Percentiles rank a stretch among this genome's conserved stretches.
Evolutionary conservation across 2,888 invertebrate genomes (phyloP).

Genomic region (Allygus modestus): DNA sequence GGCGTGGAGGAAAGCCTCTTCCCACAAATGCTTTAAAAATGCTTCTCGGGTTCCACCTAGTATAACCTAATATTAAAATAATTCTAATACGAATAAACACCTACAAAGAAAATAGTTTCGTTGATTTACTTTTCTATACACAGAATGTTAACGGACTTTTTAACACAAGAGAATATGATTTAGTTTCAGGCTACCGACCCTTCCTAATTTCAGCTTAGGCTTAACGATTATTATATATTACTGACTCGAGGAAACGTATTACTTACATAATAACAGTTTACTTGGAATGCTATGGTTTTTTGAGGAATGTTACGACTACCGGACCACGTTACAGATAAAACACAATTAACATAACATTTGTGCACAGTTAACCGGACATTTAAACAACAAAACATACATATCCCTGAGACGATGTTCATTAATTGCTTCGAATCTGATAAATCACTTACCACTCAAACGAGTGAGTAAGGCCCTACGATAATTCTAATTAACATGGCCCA

Average conservation of each 20-base stretch:
- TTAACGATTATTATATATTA: background rate
- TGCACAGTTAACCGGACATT: conserved; percentile 30
- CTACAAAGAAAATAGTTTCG: conserved; percentile 41
- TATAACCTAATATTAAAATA: conserved; percentile 37
- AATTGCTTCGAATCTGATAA: conserved; percentile 30
- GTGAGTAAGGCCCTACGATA: conserved; percentile 31
- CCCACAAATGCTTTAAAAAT: conserved; percentile 45
- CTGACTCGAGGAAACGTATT: background rate
- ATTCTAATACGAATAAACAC: conserved; percentile 27
- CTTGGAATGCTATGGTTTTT: conserved; percentile 47
- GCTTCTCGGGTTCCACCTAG: conserved; percentile 17
- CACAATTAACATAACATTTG: conserved; percentile 42
- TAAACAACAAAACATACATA: conserved; percentile 44
- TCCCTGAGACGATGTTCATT: conserved; percentile 46
- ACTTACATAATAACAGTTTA: conserved; percentile 36
- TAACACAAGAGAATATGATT: background rate
- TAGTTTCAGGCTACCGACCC: conserved; percentile 34
- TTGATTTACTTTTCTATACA: conserved; percentile 41
- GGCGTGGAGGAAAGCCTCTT: conserved; percentile 1
- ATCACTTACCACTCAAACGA: background rate
- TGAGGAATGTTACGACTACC: conserved; percentile 42
- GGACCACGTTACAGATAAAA: conserved; percentile 53
- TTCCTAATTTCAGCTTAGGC: conserved; percentile 40
- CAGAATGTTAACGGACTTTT: background rate
- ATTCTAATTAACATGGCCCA: too few relatives aligned